A percentile compares a stretch with the other conserved stretches of the same genome.
Conservation (phyloP, 2,888 invertebrate species). For the Caenorhabditis auriculariae region DNA sequence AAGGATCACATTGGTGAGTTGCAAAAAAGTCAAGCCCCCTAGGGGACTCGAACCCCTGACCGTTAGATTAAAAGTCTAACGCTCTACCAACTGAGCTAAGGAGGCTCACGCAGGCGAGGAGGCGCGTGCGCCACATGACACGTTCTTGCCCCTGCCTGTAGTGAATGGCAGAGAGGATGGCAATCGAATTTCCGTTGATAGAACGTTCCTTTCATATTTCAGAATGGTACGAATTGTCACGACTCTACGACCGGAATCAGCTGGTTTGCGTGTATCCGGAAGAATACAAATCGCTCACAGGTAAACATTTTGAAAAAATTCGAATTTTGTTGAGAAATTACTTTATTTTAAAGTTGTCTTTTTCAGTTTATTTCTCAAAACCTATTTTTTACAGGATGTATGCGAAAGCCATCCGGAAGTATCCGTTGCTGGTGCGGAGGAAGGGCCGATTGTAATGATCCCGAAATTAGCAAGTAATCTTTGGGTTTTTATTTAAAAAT, state of each 20-base stretch:
- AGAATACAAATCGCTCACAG: conserved; percentile 35
- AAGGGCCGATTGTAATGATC: conserved; percentile 37
- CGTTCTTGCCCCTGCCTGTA: not conserved
- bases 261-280: conserved; percentile 43
- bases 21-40: conserved; percentile 40
- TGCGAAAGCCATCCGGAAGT: conserved; percentile 37
- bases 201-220: not conserved
- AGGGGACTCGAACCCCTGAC: conserved; percentile 48
- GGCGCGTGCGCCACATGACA: not conserved
- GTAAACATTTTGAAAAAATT: conserved; percentile 4
- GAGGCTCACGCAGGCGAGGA: conserved; percentile 26
- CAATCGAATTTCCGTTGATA: not conserved
- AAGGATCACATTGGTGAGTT: conserved; percentile 36
- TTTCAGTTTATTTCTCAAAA: not conserved
- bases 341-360: not conserved
- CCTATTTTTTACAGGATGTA: conserved; percentile 24
- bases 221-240: conserved; percentile 43
- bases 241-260: conserved; percentile 42
- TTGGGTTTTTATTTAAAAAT: no score
- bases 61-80: conserved; percentile 54
- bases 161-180: not conserved
- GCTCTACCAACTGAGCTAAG: conserved; percentile 57
- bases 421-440: conserved; percentile 46
- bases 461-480: conserved; percentile 33
- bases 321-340: not conserved